A percentile compares a stretch with the other conserved stretches of the same genome.
Evolutionary conservation across 2,888 invertebrate genomes (phyloP).

Genomic region (Cactoblastis cactorum): DNA sequence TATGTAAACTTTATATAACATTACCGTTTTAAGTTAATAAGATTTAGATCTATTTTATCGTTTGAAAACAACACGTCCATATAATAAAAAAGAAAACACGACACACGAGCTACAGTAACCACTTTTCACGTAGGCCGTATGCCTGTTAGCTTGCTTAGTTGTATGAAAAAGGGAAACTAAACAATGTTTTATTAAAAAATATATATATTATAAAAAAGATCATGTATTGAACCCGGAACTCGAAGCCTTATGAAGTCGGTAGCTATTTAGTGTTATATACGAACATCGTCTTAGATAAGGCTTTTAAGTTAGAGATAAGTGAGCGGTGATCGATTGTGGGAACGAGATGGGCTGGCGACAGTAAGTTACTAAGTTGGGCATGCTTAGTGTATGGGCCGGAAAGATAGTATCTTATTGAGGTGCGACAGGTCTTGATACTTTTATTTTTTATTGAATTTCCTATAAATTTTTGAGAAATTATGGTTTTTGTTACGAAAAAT

Average conservation of each 20-base stretch:
- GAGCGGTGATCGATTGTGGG: constrained; percentile 74
- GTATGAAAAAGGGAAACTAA: too few relatives aligned
- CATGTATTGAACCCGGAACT: constrained; percentile 32
- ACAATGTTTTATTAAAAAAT: neutral
- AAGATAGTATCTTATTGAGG: constrained; percentile 53
- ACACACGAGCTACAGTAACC: too few relatives aligned
- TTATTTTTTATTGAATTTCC: constrained; percentile 1
- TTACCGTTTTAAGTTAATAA: too few relatives aligned
- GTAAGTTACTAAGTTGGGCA: constrained; percentile 69
- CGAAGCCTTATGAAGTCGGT: constrained; percentile 36
- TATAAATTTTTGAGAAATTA: neutral
- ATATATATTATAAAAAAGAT: too few relatives aligned
- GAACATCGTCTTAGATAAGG: constrained; percentile 62
- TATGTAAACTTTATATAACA: too few relatives aligned
- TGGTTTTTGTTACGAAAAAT: neutral
- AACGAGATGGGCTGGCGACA: constrained; percentile 65
- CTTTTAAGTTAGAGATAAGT: constrained; percentile 70
- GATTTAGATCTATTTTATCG: too few relatives aligned
- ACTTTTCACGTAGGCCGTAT: too few relatives aligned
- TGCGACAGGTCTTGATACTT: constrained; percentile 44
- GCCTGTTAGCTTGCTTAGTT: too few relatives aligned
- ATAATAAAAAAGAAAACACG: too few relatives aligned
- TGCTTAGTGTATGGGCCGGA: constrained; percentile 56
- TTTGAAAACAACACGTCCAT: too few relatives aligned
- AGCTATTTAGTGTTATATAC: constrained; percentile 46